Evolutionary conservation across 2,113 vertebrate species (phyloP).

Genomic region (Vulpes ferrilata): DNA sequence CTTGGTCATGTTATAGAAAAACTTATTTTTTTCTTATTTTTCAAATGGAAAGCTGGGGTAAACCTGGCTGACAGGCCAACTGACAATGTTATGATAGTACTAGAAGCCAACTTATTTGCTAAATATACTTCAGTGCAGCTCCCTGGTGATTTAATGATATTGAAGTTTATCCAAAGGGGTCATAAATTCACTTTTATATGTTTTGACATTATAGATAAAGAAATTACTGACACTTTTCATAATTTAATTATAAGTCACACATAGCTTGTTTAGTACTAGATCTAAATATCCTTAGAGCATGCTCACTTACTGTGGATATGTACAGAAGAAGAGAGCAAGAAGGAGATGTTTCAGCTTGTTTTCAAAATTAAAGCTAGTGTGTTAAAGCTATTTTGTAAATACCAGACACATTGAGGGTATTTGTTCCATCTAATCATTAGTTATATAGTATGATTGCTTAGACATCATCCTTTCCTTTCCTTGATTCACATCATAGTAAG

Average conservation of each 20-base stretch:
- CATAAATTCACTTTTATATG: neutral
- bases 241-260: neutral
- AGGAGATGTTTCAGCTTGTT: neutral
- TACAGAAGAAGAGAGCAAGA: neutral
- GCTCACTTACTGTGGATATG: neutral
- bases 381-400: neutral
- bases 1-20: neutral
- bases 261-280: neutral
- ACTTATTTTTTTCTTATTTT: conserved; percentile 24
- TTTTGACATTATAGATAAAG: conserved; percentile 6
- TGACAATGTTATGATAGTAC: neutral
- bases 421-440: neutral
- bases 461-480: rapidly evolving
- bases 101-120: conserved; percentile 12
- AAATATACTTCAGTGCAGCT: neutral
- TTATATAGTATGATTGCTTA: neutral
- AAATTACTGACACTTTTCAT: neutral
- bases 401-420: neutral
- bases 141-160: neutral
- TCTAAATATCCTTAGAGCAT: neutral
- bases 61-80: neutral
- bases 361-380: conserved; percentile 8
- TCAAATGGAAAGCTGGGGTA: neutral
- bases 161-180: neutral
- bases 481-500: neutral